Evolutionary conservation across 2,888 invertebrate species (phyloP).

Genomic region (Mystacides longicornis): DNA sequence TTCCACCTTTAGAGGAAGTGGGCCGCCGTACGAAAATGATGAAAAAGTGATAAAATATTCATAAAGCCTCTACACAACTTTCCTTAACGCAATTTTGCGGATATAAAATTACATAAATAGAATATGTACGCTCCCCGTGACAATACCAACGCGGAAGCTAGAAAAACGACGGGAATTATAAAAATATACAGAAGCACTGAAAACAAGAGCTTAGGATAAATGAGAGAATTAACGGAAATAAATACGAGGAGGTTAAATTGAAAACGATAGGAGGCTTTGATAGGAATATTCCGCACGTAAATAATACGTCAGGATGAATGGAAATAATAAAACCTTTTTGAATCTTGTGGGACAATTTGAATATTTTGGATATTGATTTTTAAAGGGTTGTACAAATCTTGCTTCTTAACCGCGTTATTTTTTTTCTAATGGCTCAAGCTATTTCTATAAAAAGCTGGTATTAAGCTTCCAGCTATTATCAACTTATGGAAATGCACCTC

Average conservation of each 20-base stretch:
- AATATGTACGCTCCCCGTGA: background rate
- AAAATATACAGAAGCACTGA: background rate
- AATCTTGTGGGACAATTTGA: background rate
- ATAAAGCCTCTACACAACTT: background rate
- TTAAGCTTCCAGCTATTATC: too few relatives aligned
- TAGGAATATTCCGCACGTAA: conserved; percentile 13
- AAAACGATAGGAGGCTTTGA: conserved; percentile 8
- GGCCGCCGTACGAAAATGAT: background rate
- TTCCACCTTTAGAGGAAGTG: background rate
- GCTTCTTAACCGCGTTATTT: too few relatives aligned
- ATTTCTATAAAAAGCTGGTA: too few relatives aligned
- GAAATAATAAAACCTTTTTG: background rate
- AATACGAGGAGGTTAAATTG: conserved; percentile 9
- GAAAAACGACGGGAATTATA: background rate
- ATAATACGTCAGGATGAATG: conserved; percentile 13
- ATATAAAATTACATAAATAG: background rate
- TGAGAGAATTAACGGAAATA: background rate
- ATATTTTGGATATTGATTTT: too few relatives aligned
- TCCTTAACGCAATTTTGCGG: background rate
- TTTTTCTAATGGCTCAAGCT: too few relatives aligned
- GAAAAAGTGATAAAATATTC: conserved; percentile 1
- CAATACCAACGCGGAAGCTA: background rate
- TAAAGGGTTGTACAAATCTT: too few relatives aligned
- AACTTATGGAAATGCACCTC: too few relatives aligned
- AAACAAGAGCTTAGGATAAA: background rate